Evolutionary conservation across 2,888 invertebrate genomes (phyloP).

Genomic region (Sturmia bella): DNA sequence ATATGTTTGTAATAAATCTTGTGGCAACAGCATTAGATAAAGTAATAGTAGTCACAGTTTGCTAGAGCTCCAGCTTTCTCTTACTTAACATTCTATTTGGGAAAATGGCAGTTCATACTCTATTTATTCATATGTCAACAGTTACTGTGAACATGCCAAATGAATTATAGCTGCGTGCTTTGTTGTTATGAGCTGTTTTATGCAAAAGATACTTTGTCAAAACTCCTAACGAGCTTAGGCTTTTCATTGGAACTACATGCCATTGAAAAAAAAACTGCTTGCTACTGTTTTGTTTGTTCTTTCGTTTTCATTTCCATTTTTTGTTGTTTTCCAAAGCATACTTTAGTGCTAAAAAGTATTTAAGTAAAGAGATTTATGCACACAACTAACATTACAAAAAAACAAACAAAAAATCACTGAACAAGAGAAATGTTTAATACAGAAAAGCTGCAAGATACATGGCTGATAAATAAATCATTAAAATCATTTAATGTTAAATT

Average conservation of each 20-base stretch:
- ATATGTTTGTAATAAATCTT: not conserved
- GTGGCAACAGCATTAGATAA: not conserved
- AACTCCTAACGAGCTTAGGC: constrained; percentile 62
- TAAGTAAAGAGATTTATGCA: constrained; percentile 41
- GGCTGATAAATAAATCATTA: constrained; percentile 60
- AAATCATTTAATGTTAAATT: constrained; percentile 59
- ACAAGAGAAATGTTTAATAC: constrained; percentile 9
- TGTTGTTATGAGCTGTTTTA: constrained; percentile 26
- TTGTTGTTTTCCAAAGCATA: not conserved
- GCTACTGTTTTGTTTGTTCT: constrained; percentile 16
- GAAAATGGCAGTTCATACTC: not conserved
- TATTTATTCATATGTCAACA: not conserved
- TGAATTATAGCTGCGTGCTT: constrained; percentile 22
- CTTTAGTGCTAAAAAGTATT: not conserved
- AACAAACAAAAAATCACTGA: constrained; percentile 9
- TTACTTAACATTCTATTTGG: too few relatives aligned
- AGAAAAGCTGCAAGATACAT: constrained; percentile 7
- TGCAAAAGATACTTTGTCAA: constrained; percentile 61
- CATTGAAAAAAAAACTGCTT: not conserved
- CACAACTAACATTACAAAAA: too few relatives aligned
- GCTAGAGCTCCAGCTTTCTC: too few relatives aligned
- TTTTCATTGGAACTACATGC: constrained; percentile 34
- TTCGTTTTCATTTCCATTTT: not conserved
- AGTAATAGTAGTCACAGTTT: constrained; percentile 1
- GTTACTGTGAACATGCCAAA: not conserved